Evolutionary conservation across 1,140 invertebrate species (phyloP).

Genomic region (Cheumatopsyche charites): DNA sequence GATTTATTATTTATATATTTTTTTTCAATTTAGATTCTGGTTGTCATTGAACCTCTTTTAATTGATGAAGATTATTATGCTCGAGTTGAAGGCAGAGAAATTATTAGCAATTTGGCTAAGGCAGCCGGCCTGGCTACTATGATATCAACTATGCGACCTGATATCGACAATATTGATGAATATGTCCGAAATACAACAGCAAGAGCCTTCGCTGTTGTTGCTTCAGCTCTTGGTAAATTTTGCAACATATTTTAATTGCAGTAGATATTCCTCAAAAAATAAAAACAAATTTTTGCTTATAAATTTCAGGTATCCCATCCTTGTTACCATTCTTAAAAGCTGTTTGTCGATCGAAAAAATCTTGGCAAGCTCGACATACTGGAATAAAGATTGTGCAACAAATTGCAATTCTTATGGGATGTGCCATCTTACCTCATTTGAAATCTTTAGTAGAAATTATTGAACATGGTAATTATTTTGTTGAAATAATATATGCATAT

Average conservation of each 20-base stretch:
- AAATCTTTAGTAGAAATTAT: constrained; percentile 99
- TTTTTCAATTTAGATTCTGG: constrained; percentile 75
- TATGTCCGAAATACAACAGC: constrained; percentile 99
- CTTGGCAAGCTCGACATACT: constrained; percentile 99
- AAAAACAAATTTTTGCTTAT: constrained; percentile 24
- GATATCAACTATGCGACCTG: constrained; percentile 99
- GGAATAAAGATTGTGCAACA: constrained; percentile 99
- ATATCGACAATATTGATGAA: constrained; percentile 99
- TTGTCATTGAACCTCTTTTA: constrained; percentile 97
- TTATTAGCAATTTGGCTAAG: constrained; percentile 99
- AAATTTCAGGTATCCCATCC: constrained; percentile 80
- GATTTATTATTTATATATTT: constrained; percentile 3
- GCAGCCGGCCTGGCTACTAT: constrained; percentile 99
- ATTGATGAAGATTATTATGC: constrained; percentile 99
- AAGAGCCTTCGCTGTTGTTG: constrained; percentile 98
- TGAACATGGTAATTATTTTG: constrained; percentile 79
- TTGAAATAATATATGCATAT: constrained; percentile 22
- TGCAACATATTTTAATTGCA: not conserved
- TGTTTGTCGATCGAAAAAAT: constrained; percentile 99
- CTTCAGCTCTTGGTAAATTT: constrained; percentile 85
- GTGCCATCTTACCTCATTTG: constrained; percentile 97
- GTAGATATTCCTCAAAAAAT: not conserved
- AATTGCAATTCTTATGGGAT: constrained; percentile 99
- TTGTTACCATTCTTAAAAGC: constrained; percentile 98
- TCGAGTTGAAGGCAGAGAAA: constrained; percentile 98